Evolutionary conservation across 2,888 invertebrate species (phyloP).

Genomic region (Iphiclides podalirius): DNA sequence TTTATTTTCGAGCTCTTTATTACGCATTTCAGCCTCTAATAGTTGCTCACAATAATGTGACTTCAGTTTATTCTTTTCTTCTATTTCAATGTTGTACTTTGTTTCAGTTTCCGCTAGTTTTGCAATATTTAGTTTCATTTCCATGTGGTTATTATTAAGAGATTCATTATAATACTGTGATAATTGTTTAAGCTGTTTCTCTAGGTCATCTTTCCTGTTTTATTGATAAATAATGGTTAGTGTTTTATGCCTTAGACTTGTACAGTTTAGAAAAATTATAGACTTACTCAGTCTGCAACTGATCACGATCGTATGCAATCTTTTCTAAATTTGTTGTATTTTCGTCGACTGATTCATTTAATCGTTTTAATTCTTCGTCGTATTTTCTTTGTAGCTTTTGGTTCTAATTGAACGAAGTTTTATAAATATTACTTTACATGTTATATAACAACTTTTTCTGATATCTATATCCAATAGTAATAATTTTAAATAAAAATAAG

Average conservation of each 20-base stretch:
- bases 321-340: constrained; percentile 59
- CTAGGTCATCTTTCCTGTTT: constrained; percentile 61
- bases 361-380: constrained; percentile 52
- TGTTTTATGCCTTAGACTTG: no score
- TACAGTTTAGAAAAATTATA: no score
- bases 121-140: constrained; percentile 44
- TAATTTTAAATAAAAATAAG: no score
- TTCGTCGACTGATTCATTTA: constrained; percentile 57
- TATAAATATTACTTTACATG: neutral
- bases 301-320: constrained; percentile 57
- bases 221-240: no score
- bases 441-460: no score
- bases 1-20: constrained; percentile 39
- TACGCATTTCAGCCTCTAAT: constrained; percentile 44
- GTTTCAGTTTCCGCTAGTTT: constrained; percentile 55
- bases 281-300: constrained; percentile 61
- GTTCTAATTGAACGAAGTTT: constrained; percentile 47
- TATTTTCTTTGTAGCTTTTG: constrained; percentile 52
- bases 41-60: constrained; percentile 41
- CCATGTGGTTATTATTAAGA: constrained; percentile 45
- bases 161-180: constrained; percentile 55
- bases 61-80: constrained; percentile 46
- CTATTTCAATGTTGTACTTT: constrained; percentile 46
- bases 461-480: no score
- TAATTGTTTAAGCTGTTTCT: constrained; percentile 50